Percentiles rank a stretch among this genome's conserved stretches.
Conservation (phyloP, 2,113 vertebrate species). For the rat (Rattus norvegicus) region GRCr8 NC_086032.1:72650001-72650500, state of each 20-base stretch:
- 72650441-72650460: not conserved
- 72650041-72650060: not conserved
- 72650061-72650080: not conserved
- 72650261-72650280: not conserved
- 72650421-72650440: not conserved
- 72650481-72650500: not conserved
- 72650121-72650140: not conserved
- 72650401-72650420: not conserved
- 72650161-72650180: not conserved
- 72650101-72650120: not conserved
- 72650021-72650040: not conserved
- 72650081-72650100: not conserved
- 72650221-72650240: not conserved
- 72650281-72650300: not conserved
- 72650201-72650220: accelerated
- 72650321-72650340: not conserved
- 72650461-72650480: not conserved
- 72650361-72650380: not conserved
- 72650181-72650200: accelerated
- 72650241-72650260: not conserved
- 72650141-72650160: accelerated
- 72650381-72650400: not conserved
- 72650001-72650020: not conserved
- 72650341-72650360: not conserved
- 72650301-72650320: not conserved